Evolutionary conservation across 2,888 invertebrate species (phyloP), one percentile per base, ranked within the genome.

Genomic region (Cosmopolites sordidus): DNA sequence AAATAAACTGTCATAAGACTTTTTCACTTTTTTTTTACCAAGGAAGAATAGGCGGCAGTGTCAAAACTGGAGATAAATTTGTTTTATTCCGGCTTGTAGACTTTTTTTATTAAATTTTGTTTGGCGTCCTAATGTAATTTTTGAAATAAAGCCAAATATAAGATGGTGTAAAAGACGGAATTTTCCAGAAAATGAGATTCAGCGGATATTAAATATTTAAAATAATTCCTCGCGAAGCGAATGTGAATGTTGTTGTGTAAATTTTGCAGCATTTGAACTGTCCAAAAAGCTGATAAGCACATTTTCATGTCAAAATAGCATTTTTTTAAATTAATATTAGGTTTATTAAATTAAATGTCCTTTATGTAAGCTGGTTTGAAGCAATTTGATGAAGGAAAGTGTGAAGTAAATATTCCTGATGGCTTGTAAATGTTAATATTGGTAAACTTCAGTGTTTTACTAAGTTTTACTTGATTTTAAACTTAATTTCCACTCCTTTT

Each of bases 51-150:
- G 22, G 8, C 33, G 11, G 5, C 33, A 11, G 12, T 33, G 12
- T 33, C 33, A 33, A n/a, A 33, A 12, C 33, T 33, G 11, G 33
- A 33, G 33, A 33, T 33, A 33, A 33, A 33, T 33, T 33, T 33
- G 33, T 33, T 33, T 33, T 33, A 33, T 33, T 33, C 33, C 5
- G 33, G 3, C 12, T 4, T 33, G 12, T 33, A 33, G 33, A 33
- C 12, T 33, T 33, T 33, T 33, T 22, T 33, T 33, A 33, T 33
- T 33, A 33, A 33, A 33, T 33, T 33, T 33, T 33, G 33, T 33
- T 33, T 33, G n/a, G n/a, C 33, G 11, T 12, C 12, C 33, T 33
- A 33, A 33, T 33, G 12, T 12, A 33, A 33, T 33, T 22, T 33
- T 33, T 33, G 33, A 33, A 12, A 33, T 12, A 33, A 33, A 33